Conservation (phyloP, 2,888 invertebrate genomes). For the Cephalotes varians region DNA sequence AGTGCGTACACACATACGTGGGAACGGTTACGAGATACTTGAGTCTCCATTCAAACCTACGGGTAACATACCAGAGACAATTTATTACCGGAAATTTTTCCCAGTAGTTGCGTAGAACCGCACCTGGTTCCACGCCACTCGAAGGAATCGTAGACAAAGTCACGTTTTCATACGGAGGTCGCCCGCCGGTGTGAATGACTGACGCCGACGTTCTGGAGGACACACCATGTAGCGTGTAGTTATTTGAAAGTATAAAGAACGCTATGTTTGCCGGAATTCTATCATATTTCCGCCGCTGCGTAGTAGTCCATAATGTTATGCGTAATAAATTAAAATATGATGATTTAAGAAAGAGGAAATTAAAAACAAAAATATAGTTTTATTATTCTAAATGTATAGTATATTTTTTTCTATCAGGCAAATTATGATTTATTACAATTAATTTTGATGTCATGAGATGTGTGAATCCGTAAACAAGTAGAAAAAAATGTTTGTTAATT, state of each 20-base stretch:
- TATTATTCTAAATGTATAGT: not conserved
- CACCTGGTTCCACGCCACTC: conserved; percentile 54
- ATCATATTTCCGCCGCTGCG: not conserved
- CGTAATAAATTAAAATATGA: not conserved
- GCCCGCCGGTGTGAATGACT: conserved; percentile 29
- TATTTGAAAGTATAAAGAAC: conserved; percentile 36
- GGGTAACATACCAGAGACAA: conserved; percentile 67
- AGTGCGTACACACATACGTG: conserved; percentile 60
- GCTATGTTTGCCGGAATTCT: conserved; percentile 3
- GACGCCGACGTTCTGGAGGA: conserved; percentile 31
- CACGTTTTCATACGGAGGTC: conserved; percentile 39
- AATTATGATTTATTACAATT: not conserved
- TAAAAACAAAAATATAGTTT: not conserved
- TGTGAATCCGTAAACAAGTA: not conserved
- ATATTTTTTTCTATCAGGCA: not conserved
- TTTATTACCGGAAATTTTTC: conserved; percentile 75
- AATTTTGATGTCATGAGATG: not conserved
- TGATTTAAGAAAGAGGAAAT: not conserved
- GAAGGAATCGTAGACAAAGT: conserved; percentile 44
- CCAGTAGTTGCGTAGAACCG: conserved; percentile 60
- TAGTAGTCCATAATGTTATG: not conserved
- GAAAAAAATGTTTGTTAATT: not conserved
- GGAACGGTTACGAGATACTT: conserved; percentile 69
- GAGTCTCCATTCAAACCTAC: conserved; percentile 73
- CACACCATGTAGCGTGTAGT: conserved; percentile 4